Evolutionary conservation across 2,113 vertebrate genomes (phyloP).

Genomic region (Pica pica): DNA sequence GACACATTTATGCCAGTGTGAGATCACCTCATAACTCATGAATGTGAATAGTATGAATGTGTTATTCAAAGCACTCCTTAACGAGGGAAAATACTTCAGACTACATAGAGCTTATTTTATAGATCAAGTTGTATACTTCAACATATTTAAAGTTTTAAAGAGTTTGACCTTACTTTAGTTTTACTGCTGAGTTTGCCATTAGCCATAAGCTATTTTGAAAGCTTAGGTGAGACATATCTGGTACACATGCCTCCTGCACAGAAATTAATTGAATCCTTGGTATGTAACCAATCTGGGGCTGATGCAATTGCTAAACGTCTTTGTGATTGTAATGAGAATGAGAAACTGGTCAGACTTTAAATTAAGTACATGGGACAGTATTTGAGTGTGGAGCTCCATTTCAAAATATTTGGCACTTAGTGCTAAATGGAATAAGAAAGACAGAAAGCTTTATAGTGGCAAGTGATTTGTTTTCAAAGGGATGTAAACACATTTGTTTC

Average conservation of each 20-base stretch:
- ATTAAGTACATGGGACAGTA: neutral
- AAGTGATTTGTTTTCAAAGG: neutral
- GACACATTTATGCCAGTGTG: slow-evolving; percentile 63
- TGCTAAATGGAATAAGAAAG: neutral
- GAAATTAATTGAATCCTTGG: slow-evolving; percentile 42
- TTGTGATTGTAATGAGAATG: neutral
- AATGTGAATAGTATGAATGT: slow-evolving; percentile 45
- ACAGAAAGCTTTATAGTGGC: neutral
- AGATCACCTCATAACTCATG: slow-evolving; percentile 67
- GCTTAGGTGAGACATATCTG: slow-evolving; percentile 41
- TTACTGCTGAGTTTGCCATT: slow-evolving; percentile 47
- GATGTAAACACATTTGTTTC: neutral
- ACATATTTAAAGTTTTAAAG: slow-evolving; percentile 54
- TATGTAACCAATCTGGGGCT: slow-evolving; percentile 2
- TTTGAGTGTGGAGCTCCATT: neutral
- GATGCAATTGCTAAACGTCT: slow-evolving; percentile 23
- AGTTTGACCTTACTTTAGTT: slow-evolving; percentile 54
- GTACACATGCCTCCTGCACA: slow-evolving; percentile 38
- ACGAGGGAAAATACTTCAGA: slow-evolving; percentile 54
- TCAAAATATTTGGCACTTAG: neutral
- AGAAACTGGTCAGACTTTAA: neutral
- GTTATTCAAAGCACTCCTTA: slow-evolving; percentile 58
- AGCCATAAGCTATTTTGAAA: slow-evolving; percentile 51
- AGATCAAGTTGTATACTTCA: slow-evolving; percentile 45
- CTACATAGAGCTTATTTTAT: slow-evolving; percentile 49